These are phyloP conservation scores for Phaethon lepturus DNA, from an alignment of 2,113 vertebrate species.

Conservation along the genomic window DNA sequence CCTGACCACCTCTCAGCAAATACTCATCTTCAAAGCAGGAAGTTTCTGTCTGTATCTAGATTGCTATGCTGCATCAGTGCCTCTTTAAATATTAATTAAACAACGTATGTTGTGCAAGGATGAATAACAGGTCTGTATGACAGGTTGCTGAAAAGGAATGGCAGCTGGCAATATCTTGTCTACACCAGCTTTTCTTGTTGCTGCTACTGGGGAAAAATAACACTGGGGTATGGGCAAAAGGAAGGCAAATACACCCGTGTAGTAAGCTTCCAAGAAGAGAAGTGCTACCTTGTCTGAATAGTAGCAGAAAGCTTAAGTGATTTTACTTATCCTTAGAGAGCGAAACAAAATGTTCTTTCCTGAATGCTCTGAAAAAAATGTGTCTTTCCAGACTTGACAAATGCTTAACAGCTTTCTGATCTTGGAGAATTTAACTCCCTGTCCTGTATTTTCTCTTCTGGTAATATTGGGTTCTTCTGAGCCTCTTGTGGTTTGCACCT, in stretches of 20 bases:
- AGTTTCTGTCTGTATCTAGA: neutral
- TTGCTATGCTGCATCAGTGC: neutral
- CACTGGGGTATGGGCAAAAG: neutral
- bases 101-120: neutral
- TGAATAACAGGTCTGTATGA: neutral
- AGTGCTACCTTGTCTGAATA: neutral
- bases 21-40: neutral
- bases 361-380: neutral
- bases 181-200: neutral
- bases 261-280: neutral
- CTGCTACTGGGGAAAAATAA: neutral
- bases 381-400: neutral
- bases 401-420: neutral
- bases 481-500: neutral
- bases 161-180: neutral
- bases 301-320: neutral
- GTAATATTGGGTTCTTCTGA: neutral
- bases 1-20: neutral
- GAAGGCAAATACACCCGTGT: neutral
- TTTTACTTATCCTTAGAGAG: neutral
- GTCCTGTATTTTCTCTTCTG: neutral
- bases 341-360: neutral
- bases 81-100: constrained; percentile 18
- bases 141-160: neutral
- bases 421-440: neutral